Evolutionary conservation across 2,113 vertebrate genomes (phyloP), one percentile per base, ranked within the genome.

Genomic region (Otocyon megalotis): DNA sequence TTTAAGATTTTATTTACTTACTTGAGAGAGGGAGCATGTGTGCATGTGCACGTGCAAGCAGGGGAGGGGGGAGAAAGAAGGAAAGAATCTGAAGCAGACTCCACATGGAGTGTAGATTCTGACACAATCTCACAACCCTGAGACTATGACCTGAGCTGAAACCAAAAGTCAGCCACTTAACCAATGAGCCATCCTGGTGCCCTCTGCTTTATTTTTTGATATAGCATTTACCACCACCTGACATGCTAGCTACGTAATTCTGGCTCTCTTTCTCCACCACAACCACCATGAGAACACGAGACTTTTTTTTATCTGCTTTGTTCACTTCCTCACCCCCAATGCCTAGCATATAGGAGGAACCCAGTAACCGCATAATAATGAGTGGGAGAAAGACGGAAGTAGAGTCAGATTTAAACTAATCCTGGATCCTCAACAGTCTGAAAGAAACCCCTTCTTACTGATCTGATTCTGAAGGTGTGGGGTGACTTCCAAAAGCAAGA

Each of bases 241-340:
- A 77, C 54, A 79, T 2, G 24, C 28, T 35, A 32, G 15, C n/a
- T 63, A 53, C 43, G 65, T 72, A 76, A 82, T n/a, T 58, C 65
- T 84, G 56, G 43, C 30, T 77, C 69, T 30, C 35, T 22, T 24
- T 12, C 58, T 30, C 14, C 16, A 63, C 53, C n/a, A 53, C n/a
- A 92, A 87, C 15, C 8, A 43, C 37, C 24, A 28, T 4, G 4
- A 43, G 14, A 67, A 37, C n/a, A 87, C 8, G 28, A 74, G 12
- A 60, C 74, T 35, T 89, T 35, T 93, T 35, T 82, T 80, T 30
- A 93, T 53, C 62, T 62, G 63, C 24, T 88, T 74, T 81, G n/a
- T 63, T 72, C 48, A 76, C 9, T 24, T 43, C 17, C 63, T 72
- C 67, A 63, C 56, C 79, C 85, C 35, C 54, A 56, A 37, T 54